Base-by-base conservation (phyloP, 2,797 vertebrate genomes). In the Acanthurus tractus region DNA sequence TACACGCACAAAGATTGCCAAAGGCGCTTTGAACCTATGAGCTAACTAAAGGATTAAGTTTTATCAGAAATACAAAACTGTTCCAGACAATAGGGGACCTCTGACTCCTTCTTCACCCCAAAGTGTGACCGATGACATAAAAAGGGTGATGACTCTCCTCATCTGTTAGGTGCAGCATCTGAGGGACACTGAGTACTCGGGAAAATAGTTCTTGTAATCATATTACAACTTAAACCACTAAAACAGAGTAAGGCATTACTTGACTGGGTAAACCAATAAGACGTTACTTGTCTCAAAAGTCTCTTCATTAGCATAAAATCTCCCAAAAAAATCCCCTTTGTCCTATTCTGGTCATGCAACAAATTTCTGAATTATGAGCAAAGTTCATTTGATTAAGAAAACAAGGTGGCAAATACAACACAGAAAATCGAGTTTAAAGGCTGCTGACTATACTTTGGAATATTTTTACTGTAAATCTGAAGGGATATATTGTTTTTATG, bases 11-110 rank as follows among this genome's bases (percentile, higher is more conserved):
- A 56, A 75, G 17, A 80, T 50, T 65, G 59, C 46, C n/a, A 62
- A 69, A 59, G 52, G 57, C 8, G 62, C 56, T 75, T 76, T 81
- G 68, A 87, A 82, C 54, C 56, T 73, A 76, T 78, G 56, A 81
- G 54, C 0, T 2, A 79, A 70, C 1, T 63, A 67, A 70, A 68
- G 55, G 63, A 80, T 53, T 66, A 23, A 68, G 63, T 23, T 59
- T 72, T 70, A 83, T 81, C 81, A 76, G 44, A 73, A 40, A 80
- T 72, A 76, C 45, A 67, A 62, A 56, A 55, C 25, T 53, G 25
- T 46, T 83, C 53, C 73, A 78, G 62, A 67, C 18, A 8, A 61
- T 74, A 76, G 44, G 76, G 67, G 70, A 64, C 63, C 79, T 74
- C 15, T 36, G 59, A 80, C 64, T 65, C 14, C 40, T 17, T 20